Percentiles rank a stretch among this genome's conserved stretches.
Conservation (phyloP, 2,888 invertebrate species). For the Scaptomyza reducta region DNA sequence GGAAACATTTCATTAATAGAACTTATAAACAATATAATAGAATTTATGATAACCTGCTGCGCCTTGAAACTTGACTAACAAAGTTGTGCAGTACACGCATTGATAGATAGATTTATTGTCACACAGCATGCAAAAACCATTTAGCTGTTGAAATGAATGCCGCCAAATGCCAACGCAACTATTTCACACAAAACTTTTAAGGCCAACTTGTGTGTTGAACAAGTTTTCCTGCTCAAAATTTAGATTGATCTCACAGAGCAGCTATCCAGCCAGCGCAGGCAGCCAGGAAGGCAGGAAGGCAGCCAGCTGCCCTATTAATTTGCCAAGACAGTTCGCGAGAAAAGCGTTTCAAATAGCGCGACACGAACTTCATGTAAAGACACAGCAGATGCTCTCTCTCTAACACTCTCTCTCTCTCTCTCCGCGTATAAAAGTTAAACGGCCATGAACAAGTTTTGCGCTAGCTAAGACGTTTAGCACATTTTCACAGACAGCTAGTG, state of each 20-base stretch:
- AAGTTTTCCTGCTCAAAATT: conserved; percentile 42
- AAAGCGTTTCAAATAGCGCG: conserved; percentile 2
- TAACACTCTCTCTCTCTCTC: background rate
- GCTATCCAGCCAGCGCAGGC: conserved; percentile 18
- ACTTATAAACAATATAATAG: too few species aligned
- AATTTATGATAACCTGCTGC: background rate
- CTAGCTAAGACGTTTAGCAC: conserved; percentile 66
- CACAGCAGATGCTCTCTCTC: conserved; percentile 21
- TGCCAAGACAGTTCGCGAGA: conserved; percentile 35
- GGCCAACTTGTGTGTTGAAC: conserved; percentile 42
- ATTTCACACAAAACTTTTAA: conserved; percentile 55
- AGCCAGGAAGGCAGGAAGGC: background rate
- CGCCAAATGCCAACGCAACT: conserved; percentile 45
- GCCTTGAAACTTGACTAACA: conserved; percentile 38
- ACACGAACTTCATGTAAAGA: background rate
- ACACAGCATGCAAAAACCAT: conserved; percentile 53
- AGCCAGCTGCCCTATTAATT: conserved; percentile 73
- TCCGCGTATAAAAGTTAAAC: conserved; percentile 37
- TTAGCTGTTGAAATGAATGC: conserved; percentile 53
- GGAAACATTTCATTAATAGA: too few species aligned
- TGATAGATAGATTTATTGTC: conserved; percentile 64
- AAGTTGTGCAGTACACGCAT: conserved; percentile 47
- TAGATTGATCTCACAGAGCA: conserved; percentile 35
- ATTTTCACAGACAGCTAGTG: conserved; percentile 20
- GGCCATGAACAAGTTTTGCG: conserved; percentile 63